Percentiles rank a stretch among this genome's conserved stretches.
Evolutionary conservation across 1,140 invertebrate species (phyloP).

Genomic region (Drosophila bipectinata): DNA sequence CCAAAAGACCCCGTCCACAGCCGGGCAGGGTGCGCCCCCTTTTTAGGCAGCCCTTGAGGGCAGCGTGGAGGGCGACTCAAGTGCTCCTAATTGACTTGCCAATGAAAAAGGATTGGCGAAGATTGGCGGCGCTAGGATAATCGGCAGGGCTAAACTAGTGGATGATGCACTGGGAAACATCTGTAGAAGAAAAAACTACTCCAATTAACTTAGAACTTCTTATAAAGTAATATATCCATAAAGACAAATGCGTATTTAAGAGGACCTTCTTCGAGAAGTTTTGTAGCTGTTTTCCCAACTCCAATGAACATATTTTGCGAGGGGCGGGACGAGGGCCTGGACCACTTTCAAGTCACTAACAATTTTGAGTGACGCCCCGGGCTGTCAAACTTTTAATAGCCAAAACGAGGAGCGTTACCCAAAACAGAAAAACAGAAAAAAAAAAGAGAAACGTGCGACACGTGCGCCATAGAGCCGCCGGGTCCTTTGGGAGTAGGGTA

Average conservation of each 20-base stretch:
- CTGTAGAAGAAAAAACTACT: no score
- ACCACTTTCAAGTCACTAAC: constrained; percentile 55
- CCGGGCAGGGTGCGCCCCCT: neutral
- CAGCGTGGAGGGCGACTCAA: constrained; percentile 12
- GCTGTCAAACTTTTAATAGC: constrained; percentile 69
- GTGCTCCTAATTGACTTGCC: constrained; percentile 54
- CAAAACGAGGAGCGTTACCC: constrained; percentile 26
- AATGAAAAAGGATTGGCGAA: constrained; percentile 33
- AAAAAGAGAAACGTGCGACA: constrained; percentile 38
- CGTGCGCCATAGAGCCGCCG: constrained; percentile 40
- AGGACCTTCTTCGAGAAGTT: neutral
- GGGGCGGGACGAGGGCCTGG: constrained; percentile 12
- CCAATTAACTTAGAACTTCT: no score
- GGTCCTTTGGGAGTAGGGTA: constrained; percentile 19
- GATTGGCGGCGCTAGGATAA: neutral
- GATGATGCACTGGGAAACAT: neutral
- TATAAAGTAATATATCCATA: no score
- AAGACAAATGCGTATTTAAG: no score
- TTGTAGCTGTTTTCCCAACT: neutral
- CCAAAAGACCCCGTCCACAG: no score
- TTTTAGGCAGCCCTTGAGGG: constrained; percentile 7
- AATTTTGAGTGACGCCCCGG: constrained; percentile 61
- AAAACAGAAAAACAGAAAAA: neutral
- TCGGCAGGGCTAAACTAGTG: neutral
- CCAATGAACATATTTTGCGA: neutral